phyloP scores from a whole-genome alignment of 1,140 invertebrate species.

The Nomia melanderi region DNA sequence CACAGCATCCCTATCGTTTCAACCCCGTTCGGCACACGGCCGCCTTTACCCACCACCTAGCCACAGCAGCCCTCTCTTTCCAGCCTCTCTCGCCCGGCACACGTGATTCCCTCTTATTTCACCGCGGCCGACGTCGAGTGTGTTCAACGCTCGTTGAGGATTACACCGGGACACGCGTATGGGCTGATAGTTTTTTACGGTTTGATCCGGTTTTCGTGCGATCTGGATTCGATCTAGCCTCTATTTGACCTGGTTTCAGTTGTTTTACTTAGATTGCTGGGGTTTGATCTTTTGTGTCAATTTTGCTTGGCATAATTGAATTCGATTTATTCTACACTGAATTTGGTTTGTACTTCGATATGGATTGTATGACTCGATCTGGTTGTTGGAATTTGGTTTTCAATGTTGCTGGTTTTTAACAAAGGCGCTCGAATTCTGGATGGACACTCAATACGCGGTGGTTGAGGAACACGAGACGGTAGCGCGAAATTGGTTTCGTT shows the following conservation, averaged over 20 bases:
- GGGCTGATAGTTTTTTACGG: neutral
- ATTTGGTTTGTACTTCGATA: too few relatives aligned
- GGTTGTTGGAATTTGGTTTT: too few relatives aligned
- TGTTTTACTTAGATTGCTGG: neutral
- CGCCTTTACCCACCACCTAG: conserved; percentile 5
- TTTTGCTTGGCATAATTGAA: too few relatives aligned
- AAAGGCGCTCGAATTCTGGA: too few relatives aligned
- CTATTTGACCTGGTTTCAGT: neutral
- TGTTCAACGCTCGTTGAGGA: conserved; percentile 20
- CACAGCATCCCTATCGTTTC: conserved; percentile 61
- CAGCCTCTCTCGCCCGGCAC: conserved; percentile 40
- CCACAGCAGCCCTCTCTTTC: conserved; percentile 30
- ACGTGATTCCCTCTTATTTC: conserved; percentile 42
- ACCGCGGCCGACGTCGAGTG: neutral
- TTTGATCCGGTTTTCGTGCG: neutral
- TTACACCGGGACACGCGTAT: neutral
- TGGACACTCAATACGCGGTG: neutral
- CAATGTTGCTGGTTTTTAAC: too few relatives aligned
- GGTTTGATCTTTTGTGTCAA: too few relatives aligned
- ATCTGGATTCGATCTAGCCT: too few relatives aligned
- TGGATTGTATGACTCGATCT: too few relatives aligned
- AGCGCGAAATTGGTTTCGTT: too few relatives aligned
- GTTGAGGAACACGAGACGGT: neutral
- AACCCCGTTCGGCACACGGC: conserved; percentile 50
- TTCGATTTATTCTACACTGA: too few relatives aligned